phyloP scores from a whole-genome alignment of 2,888 invertebrate species.

The Baccha elongata region DNA sequence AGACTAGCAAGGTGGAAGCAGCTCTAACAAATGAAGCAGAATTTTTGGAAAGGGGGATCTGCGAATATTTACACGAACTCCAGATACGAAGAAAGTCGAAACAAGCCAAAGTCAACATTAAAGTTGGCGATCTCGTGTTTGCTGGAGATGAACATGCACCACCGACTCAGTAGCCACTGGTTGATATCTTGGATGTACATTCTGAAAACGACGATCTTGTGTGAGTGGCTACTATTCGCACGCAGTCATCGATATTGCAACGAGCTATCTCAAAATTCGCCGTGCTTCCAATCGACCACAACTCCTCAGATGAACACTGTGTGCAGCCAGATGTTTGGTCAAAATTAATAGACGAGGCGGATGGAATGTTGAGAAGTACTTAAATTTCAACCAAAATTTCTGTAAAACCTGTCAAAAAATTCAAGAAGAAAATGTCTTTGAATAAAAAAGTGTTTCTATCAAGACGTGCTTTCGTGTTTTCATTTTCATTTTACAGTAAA shows the following conservation, averaged over 20 bases:
- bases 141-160: neutral
- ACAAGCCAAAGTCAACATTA: too few relatives aligned
- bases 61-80: too few relatives aligned
- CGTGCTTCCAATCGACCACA: neutral
- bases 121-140: neutral
- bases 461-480: too few relatives aligned
- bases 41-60: too few relatives aligned
- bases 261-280: neutral
- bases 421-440: too few relatives aligned
- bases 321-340: constrained; percentile 6
- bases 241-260: neutral
- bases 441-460: too few relatives aligned
- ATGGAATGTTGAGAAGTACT: constrained; percentile 6
- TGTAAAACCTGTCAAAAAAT: too few relatives aligned
- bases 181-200: neutral
- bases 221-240: neutral
- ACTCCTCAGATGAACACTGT: neutral
- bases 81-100: too few relatives aligned
- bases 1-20: too few relatives aligned
- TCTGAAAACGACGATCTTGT: neutral
- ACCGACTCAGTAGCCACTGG: neutral
- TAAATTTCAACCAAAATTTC: too few relatives aligned
- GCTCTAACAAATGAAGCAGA: too few relatives aligned
- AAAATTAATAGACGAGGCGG: neutral
- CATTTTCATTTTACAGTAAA: too few relatives aligned